Evolutionary conservation across 2,797 vertebrate genomes (phyloP).

Genomic region (Ctenopoma multispine): DNA sequence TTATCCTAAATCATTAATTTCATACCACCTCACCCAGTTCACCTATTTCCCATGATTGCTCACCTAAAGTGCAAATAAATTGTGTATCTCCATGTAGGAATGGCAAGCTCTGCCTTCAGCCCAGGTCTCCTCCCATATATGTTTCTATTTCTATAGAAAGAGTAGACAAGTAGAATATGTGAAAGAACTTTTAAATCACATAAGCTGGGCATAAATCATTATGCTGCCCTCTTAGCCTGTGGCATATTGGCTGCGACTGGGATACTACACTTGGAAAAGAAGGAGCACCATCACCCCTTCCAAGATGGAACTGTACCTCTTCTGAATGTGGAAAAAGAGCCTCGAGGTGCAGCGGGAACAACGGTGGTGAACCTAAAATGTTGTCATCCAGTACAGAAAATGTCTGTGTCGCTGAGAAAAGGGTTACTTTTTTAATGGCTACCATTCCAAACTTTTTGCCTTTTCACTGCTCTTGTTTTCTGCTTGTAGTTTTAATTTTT

Average conservation of each 20-base stretch:
- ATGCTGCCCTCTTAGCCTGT: conserved; percentile 61
- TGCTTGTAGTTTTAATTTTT: conserved; percentile 52
- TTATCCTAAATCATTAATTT: conserved; percentile 65
- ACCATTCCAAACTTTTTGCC: conserved; percentile 42
- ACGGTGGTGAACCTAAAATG: conserved; percentile 51
- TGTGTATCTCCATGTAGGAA: conserved; percentile 28
- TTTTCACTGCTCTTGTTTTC: conserved; percentile 58
- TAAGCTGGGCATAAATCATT: conserved; percentile 69
- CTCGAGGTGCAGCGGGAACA: conserved; percentile 28
- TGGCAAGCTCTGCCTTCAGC: conserved; percentile 30
- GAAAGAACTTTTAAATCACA: conserved; percentile 78
- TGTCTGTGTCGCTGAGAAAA: conserved; percentile 25
- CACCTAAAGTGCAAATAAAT: conserved; percentile 67
- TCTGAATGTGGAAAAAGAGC: conserved; percentile 65
- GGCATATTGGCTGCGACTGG: conserved; percentile 62
- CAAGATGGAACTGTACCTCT: conserved; percentile 60
- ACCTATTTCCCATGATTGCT: conserved; percentile 52
- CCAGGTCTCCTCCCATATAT: background rate
- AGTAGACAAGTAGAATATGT: conserved; percentile 63
- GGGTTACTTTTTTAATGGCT: conserved; percentile 19
- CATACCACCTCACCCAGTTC: conserved; percentile 49
- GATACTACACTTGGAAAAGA: conserved; percentile 61
- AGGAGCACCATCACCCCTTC: conserved; percentile 37
- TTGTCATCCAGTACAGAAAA: conserved; percentile 34
- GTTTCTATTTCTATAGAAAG: conserved; percentile 44